Conservation (phyloP, 2,888 invertebrate species). For the Nephrotoma guestfalica region DNA sequence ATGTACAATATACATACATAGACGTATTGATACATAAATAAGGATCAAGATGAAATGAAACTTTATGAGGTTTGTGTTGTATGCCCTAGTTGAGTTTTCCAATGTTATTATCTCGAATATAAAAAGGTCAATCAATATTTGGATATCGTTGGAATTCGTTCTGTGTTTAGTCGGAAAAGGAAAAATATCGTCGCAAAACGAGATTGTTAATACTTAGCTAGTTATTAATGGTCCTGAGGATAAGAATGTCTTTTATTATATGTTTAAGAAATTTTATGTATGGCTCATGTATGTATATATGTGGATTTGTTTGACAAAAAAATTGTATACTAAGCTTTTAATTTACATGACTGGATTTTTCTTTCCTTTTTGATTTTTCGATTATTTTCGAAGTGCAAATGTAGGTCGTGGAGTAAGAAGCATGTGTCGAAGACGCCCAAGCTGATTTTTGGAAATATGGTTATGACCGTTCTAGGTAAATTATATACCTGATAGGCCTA, state of each 20-base stretch:
- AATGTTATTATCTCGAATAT: neutral
- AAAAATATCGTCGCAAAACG: neutral
- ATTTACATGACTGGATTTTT: neutral
- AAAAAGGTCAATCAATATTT: neutral
- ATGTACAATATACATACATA: neutral
- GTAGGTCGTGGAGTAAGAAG: too few species aligned
- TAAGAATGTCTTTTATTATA: neutral
- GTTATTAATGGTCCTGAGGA: neutral
- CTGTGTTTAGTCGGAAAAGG: neutral
- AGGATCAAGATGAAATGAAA: neutral
- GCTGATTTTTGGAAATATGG: too few species aligned
- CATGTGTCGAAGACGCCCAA: too few species aligned
- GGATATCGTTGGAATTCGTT: neutral
- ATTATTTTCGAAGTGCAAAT: neutral
- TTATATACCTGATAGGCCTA: too few species aligned
- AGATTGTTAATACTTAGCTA: neutral
- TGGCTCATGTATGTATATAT: neutral
- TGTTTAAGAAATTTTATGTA: neutral
- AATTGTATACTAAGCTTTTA: neutral
- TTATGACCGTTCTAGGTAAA: too few species aligned
- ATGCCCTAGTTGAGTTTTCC: neutral
- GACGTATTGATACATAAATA: neutral
- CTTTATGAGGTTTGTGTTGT: neutral
- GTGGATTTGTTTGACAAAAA: neutral
- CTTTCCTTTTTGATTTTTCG: neutral